Evolutionary conservation across 2,888 invertebrate species (phyloP), one percentile per base, ranked within the genome.

Genomic region (Rhamnusium bicolor): DNA sequence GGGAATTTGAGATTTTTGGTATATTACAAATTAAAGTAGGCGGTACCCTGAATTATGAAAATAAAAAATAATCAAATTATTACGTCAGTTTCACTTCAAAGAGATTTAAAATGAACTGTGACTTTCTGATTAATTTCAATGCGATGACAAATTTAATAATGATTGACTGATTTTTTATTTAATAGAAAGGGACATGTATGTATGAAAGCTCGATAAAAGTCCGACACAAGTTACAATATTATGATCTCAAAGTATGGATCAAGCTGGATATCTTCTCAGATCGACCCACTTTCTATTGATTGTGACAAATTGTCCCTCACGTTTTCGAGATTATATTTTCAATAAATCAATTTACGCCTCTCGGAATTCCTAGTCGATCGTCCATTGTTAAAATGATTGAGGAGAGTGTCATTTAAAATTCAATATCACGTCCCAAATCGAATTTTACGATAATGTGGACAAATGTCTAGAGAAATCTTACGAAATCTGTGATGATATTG

Each of bases 251-350:
- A 32, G 18, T n/a, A 18, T 6, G 58, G 40, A 40, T 40, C 40
- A 40, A 40, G 51, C 51, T 10, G 16, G 51, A 51, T 19, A 51
- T 16, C 27, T 18, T 32, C 18, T 58, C 58, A 4, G 29, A 24
- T 27, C 51, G 27, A 18, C 63, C 63, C 10, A 27, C 63, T 49
- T 12, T 10, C 49, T 51, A 32, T 27, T 40, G 53, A 53, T 29
- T 61, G 46, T 69, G 69, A 61, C 69, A 69, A 62, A 60, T 62
- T 21, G 69, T 49, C 61, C 40, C 53, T 29, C 32, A 40, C 61
- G 61, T 51, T 14, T 54, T 40, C 40, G 12, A 60, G 68, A 69
- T 69, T 69, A 69, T 51, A 56, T 53, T 61, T 69, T 69, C 53
- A 60, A 69, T 69, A 51, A 69, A 62, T 62, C 69, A 69, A 27